Percentiles rank a stretch among this genome's conserved stretches.
phyloP scores from a whole-genome alignment of 2,113 vertebrate species.

The Chaetodon auriga region DNA sequence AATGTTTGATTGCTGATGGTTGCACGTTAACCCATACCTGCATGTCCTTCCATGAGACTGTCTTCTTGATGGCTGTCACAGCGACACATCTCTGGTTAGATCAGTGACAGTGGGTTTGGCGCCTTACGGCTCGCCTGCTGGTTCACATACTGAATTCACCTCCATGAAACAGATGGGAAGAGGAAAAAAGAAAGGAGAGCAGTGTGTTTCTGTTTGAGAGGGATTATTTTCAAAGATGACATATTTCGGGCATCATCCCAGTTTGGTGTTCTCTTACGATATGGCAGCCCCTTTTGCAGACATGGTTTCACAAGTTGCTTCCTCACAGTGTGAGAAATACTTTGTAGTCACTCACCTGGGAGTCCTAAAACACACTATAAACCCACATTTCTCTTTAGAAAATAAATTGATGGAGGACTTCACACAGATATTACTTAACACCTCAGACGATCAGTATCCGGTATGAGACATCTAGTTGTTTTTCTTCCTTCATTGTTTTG shows the following conservation, averaged over 20 bases:
- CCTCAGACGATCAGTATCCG: not conserved
- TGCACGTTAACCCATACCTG: conserved; percentile 4
- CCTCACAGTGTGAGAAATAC: conserved; percentile 2
- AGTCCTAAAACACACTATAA: conserved; percentile 18
- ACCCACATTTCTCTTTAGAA: conserved; percentile 12
- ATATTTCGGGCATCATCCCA: conserved; percentile 22
- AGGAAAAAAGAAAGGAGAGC: not conserved
- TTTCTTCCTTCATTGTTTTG: conserved; percentile 10
- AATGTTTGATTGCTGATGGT: conserved; percentile 8
- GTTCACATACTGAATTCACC: conserved; percentile 9
- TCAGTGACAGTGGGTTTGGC: not conserved
- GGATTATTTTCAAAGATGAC: conserved; percentile 26
- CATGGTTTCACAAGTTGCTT: conserved; percentile 19
- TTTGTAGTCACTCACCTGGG: conserved; percentile 12
- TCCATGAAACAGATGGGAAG: conserved; percentile 11
- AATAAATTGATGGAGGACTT: not conserved
- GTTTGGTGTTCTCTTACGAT: conserved; percentile 11
- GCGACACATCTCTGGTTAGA: conserved; percentile 23
- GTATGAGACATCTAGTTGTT: not conserved
- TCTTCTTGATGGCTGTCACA: conserved; percentile 3
- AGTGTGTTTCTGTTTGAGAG: not conserved
- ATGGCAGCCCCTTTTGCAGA: not conserved
- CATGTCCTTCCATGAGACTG: not conserved
- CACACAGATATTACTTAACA: conserved; percentile 9
- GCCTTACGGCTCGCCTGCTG: conserved; percentile 22